Percentiles rank a stretch among this genome's conserved stretches.
These are phyloP conservation scores for Conchocele bisecta DNA, from an alignment of 2,888 invertebrate species.

Conservation along the genomic window DNA sequence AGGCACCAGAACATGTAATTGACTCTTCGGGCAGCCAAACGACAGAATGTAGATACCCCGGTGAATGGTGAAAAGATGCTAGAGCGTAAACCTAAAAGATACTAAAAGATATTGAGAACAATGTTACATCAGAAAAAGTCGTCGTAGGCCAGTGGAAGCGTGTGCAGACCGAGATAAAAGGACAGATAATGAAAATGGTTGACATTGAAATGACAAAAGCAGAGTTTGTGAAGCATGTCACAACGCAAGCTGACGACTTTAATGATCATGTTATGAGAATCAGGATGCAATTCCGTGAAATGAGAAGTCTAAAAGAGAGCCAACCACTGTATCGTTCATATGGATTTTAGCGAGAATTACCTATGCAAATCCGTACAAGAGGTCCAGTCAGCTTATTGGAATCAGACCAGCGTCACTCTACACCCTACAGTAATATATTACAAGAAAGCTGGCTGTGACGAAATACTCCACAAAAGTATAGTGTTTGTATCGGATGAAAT, in stretches of 20 bases:
- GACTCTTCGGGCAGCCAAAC: slow-evolving; percentile 8
- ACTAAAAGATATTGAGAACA: slow-evolving; percentile 5
- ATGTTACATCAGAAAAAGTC: not conserved
- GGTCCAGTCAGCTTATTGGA: not conserved
- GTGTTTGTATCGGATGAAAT: slow-evolving; percentile 9
- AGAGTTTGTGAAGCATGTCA: slow-evolving; percentile 6
- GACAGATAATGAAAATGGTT: slow-evolving; percentile 2
- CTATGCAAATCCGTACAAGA: not conserved
- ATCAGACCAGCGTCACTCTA: not conserved
- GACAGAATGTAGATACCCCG: slow-evolving; percentile 2
- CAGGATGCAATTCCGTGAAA: not conserved
- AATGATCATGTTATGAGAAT: slow-evolving; percentile 3
- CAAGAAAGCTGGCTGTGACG: not conserved
- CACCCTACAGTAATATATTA: slow-evolving; percentile 11
- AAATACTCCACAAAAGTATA: slow-evolving; percentile 10
- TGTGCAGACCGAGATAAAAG: not conserved
- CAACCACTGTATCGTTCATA: not conserved
- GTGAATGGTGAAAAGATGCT: slow-evolving; percentile 21
- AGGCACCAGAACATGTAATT: slow-evolving; percentile 15
- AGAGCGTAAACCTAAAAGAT: slow-evolving; percentile 3
- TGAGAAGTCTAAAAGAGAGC: slow-evolving; percentile 1
- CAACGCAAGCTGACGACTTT: slow-evolving; percentile 1
- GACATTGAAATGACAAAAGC: not conserved
- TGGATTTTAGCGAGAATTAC: slow-evolving; percentile 22
- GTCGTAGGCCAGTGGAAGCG: slow-evolving; percentile 3